Evolutionary conservation across 2,888 invertebrate species (phyloP), one percentile per base, ranked within the genome.

Genomic region (Tridacna crocea): DNA sequence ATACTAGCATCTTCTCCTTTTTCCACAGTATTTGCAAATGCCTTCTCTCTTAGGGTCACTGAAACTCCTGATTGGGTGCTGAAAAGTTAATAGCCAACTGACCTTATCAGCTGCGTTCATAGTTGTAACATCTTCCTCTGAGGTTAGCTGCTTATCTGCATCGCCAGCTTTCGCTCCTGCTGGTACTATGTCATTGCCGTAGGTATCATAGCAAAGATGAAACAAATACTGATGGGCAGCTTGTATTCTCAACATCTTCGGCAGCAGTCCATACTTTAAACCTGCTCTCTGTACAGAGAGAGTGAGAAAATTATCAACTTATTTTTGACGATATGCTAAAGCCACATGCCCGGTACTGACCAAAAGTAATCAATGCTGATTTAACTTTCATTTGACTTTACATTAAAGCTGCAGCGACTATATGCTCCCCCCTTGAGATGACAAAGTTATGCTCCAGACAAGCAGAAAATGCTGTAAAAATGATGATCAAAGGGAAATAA

Each of bases 221-320:
- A 95, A 97, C 19, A 97, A 91, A 86, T 96, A 95, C 88, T 96
- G 95, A 91, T 97, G 97, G 61, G 97, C 91, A 3, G 96, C 94
- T 81, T 96, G 95, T 94, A 96, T 96, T 66, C 97, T 95, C 17
- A 96, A 94, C 91, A 96, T 96, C 94, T 97, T 97, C 0, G 97
- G 96, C 77, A 95, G 94, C 84, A 95, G 95, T 12, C 94, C 93
- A 89, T 93, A 93, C 46, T 82, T 51, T 61, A 74, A 83, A 75
- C 87, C 82, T 55, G 87, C 55, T 55, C 10, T 55, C 55, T 55
- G 55, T 55, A 36, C 36, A 36, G 36, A 36, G 3, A 36, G 36
- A 36, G 8, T 4, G 36, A 36, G 3, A 36, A 36, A n/a, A n/a
- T n/a, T n/a, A n/a, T n/a, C n/a, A n/a, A n/a, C n/a, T n/a, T n/a